Percentiles rank a stretch among this genome's conserved stretches.
phyloP scores from a whole-genome alignment of 2,888 invertebrate species.

The Anagyrus pseudococci region DNA sequence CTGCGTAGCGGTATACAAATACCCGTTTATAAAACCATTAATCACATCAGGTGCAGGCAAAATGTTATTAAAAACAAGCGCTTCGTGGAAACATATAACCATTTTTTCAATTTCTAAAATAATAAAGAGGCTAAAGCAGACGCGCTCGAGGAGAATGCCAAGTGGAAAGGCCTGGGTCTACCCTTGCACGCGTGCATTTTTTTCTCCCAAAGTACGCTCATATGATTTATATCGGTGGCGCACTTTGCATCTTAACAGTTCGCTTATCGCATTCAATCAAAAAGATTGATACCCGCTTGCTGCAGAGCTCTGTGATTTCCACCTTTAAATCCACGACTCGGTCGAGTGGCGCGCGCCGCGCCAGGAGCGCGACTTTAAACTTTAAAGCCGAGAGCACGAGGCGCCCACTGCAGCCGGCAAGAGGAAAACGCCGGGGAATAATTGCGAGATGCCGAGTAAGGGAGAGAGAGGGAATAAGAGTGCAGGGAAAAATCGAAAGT shows the following conservation, averaged over 20 bases:
- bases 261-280: constrained; percentile 9
- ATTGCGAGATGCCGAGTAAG: neutral
- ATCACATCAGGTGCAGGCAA: no score
- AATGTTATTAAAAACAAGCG: no score
- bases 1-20: no score
- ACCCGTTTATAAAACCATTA: no score
- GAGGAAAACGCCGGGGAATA: neutral
- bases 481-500: constrained; percentile 21
- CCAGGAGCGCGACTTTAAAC: constrained; percentile 25
- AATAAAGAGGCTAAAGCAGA: no score
- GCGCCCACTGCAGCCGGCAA: neutral
- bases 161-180: no score
- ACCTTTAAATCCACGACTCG: constrained; percentile 19
- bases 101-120: no score
- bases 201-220: neutral
- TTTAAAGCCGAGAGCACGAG: constrained; percentile 35
- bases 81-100: no score
- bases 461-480: neutral
- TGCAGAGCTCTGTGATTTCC: constrained; percentile 19
- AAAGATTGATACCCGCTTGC: constrained; percentile 11
- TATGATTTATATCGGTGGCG: neutral
- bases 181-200: no score
- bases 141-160: no score
- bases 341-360: neutral
- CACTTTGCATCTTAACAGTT: neutral